Base-by-base conservation (phyloP, 30 jellyfish, hydroid and myxozoan genomes). In the Nemopilema nomurai region DNA sequence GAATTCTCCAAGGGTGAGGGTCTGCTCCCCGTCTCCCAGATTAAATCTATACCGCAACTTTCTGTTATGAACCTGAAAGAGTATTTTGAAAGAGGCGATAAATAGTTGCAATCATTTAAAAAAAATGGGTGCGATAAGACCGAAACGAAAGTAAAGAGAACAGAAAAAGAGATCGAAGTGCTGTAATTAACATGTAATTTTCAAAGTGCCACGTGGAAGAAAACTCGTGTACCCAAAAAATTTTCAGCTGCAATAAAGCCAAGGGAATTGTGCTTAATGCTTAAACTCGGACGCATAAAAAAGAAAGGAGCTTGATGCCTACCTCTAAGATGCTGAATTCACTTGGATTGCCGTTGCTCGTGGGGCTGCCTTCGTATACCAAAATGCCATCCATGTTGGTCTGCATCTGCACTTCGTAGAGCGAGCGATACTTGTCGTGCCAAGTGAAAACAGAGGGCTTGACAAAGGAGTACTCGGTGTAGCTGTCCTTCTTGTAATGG, bases 241-340 rank as follows among this genome's bases (percentile, higher is more conserved):
- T n/a, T n/a, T n/a, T n/a, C n/a, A n/a, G n/a, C n/a, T n/a, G n/a
- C n/a, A n/a, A n/a, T n/a, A n/a, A n/a, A n/a, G n/a, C n/a, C n/a
- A n/a, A n/a, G n/a, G n/a, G n/a, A n/a, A n/a, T n/a, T n/a, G n/a
- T 41, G 57, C 57, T 41, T 6, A 13, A 41, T 41, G 6, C 57
- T 41, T 41, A 3, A 41, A 41, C 6, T 41, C 57, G 8, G 25
- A 79, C 32, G 29, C 51, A 79, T 18, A 23, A 18, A 23, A 9
- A n/a, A 62, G 16, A 13, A 22, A 3, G 77, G 21, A 25, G 62
- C 26, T 8, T 21, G 19, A 29, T 16, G 21, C 18, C 52, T 69
- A 95, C 99, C 97, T 95, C 97, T 32, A 95, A 69, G 51, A 87
- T 79, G 62, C 99, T 95, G 97, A 57, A 90, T 51, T 95, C 99